Evolutionary conservation across 2,797 vertebrate genomes (phyloP).

Genomic region (Oreochromis mossambicus): DNA sequence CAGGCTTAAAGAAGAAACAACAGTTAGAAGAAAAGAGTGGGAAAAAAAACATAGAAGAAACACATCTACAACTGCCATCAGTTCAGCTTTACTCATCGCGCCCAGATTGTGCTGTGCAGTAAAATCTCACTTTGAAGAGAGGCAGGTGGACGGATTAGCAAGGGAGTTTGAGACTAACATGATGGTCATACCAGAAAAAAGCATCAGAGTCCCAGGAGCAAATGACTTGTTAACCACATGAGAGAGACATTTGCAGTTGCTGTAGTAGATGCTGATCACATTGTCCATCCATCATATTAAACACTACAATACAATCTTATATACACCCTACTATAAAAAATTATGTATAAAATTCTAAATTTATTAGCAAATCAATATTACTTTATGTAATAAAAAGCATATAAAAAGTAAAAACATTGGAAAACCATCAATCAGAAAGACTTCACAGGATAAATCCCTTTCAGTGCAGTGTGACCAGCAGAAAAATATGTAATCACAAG

Average conservation of each 20-base stretch:
- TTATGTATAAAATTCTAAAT: neutral
- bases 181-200: neutral
- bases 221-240: neutral
- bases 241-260: neutral
- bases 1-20: neutral
- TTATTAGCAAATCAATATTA: neutral
- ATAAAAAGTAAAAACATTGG: neutral
- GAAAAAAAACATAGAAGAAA: neutral
- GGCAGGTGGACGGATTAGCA: neutral
- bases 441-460: neutral
- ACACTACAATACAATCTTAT: neutral
- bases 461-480: neutral
- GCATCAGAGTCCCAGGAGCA: neutral
- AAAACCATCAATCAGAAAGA: neutral
- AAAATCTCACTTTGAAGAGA: conserved; percentile 30
- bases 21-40: neutral
- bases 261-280: neutral
- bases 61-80: neutral
- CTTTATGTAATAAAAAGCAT: neutral
- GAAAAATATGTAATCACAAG: neutral
- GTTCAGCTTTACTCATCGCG: conserved; percentile 3
- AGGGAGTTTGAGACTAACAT: conserved; percentile 16
- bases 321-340: neutral
- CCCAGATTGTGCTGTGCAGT: neutral
- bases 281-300: neutral